phyloP scores from a whole-genome alignment of 2,797 vertebrate genomes.

The Morelia viridis region DNA sequence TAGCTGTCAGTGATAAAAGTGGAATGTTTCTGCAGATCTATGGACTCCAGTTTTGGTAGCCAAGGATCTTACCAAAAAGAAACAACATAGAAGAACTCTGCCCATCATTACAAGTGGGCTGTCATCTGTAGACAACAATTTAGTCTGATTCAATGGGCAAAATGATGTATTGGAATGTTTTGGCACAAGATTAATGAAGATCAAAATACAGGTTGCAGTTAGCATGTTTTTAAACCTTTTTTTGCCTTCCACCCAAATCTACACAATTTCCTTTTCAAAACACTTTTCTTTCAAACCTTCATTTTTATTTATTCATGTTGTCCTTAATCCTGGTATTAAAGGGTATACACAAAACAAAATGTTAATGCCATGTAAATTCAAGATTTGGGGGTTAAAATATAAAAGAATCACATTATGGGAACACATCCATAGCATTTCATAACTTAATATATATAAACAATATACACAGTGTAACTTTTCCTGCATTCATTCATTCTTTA shows the following conservation, averaged over 20 bases:
- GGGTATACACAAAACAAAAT: conserved; percentile 40
- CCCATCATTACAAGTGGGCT: not conserved
- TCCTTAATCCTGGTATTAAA: not conserved
- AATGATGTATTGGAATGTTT: not conserved
- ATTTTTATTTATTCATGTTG: not conserved
- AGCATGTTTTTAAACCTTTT: not conserved
- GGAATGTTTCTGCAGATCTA: not conserved
- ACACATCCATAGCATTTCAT: conserved; percentile 59
- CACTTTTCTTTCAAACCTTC: too few relatives aligned
- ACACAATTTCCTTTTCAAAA: too few relatives aligned
- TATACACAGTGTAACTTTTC: conserved; percentile 57
- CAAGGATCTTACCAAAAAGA: not conserved
- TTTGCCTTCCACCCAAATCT: not conserved
- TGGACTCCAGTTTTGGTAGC: not conserved
- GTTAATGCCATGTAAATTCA: conserved; percentile 51
- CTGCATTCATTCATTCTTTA: conserved; percentile 49
- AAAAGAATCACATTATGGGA: conserved; percentile 57
- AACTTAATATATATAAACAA: conserved; percentile 51
- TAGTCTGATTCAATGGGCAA: not conserved
- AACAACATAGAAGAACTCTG: not conserved
- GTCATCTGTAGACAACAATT: not conserved
- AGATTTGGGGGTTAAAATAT: conserved; percentile 58
- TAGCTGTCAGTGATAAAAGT: not conserved
- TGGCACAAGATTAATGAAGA: not conserved
- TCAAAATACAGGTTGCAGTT: not conserved